Evolutionary conservation across 2,113 vertebrate genomes (phyloP), one percentile per base, ranked within the genome.

Genomic region (Callospermophilus lateralis): DNA sequence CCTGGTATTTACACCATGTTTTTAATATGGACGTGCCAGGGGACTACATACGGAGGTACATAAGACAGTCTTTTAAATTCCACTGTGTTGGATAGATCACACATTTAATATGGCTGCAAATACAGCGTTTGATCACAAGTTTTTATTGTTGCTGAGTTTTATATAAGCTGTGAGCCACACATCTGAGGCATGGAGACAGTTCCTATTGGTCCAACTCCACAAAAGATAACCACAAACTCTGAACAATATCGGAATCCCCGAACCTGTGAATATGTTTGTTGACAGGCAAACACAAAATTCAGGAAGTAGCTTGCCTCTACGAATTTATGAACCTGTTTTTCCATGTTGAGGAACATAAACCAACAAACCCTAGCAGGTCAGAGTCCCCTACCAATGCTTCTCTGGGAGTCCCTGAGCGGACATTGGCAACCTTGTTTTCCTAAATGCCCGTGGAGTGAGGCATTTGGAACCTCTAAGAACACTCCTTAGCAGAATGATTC

Each of bases 381-480:
- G 48, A 45, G 5, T 39, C 6, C 0, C 51, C 16, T 28, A 0
- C 6, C 8, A 4, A 11, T 2, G 0, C 8, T 13, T 73, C 30
- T 68, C 34, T 34, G 9, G 9, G 68, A 72, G 51, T 7, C 68
- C 8, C 2, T 12, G 26, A 20, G 15, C 83, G 6, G 2, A 67
- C 10, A 34, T 51, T 45, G 39, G 24, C 63, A 53, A 6, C 19
- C 76, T 30, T 13, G 24, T 65, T n/a, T 72, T 91, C n/a, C 72
- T 91, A 39, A 26, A 3, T 11, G n/a, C 67, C 19, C 0, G 0
- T 1, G 7, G n/a, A 51, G 28, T 1, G 2, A 9, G 34, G 8
- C 42, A 11, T 30, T 24, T 22, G 48, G 72, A 45, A 73, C 53
- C 28, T 37, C 3, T 51, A 10, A 32, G 77, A 73, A 48, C 42